These are phyloP conservation scores for Acromyrmex echinatior DNA, from an alignment of 1,140 invertebrate genomes.

Conservation along the genomic window DNA sequence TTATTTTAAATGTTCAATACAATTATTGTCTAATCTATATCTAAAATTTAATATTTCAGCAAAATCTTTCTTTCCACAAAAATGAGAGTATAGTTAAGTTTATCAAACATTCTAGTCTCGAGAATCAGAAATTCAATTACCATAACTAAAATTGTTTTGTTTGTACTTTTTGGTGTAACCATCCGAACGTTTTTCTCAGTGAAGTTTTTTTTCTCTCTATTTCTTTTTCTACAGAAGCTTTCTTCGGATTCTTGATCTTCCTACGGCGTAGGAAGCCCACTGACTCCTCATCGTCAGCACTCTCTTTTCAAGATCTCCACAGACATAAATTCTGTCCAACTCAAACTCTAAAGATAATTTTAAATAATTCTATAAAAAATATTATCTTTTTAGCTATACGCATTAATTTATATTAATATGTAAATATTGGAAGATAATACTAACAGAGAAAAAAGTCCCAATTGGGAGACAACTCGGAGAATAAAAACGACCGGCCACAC, in stretches of 20 bases:
- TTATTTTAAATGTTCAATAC: too few species aligned
- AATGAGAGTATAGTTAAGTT: too few species aligned
- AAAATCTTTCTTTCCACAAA: too few species aligned
- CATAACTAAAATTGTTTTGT: too few species aligned
- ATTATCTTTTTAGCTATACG: background rate
- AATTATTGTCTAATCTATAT: too few species aligned
- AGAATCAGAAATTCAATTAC: too few species aligned
- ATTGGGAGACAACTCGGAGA: background rate
- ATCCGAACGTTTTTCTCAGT: background rate
- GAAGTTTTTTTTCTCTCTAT: background rate
- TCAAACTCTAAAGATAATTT: constrained; percentile 4
- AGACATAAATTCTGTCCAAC: constrained; percentile 7
- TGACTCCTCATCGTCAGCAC: background rate
- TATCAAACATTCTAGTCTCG: too few species aligned
- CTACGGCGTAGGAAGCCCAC: background rate
- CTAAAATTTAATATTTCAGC: too few species aligned
- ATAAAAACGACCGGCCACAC: constrained; percentile 29
- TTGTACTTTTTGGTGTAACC: too few species aligned
- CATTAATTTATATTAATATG: constrained; percentile 26
- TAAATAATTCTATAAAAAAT: background rate
- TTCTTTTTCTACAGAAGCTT: background rate
- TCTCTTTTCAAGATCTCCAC: background rate
- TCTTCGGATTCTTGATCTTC: background rate
- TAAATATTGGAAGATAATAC: background rate
- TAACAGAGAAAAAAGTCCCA: background rate